A percentile compares a stretch with the other conserved stretches of the same genome.
phyloP scores from a whole-genome alignment of 2,113 vertebrate genomes.

The Orientallactaga bullata region DNA sequence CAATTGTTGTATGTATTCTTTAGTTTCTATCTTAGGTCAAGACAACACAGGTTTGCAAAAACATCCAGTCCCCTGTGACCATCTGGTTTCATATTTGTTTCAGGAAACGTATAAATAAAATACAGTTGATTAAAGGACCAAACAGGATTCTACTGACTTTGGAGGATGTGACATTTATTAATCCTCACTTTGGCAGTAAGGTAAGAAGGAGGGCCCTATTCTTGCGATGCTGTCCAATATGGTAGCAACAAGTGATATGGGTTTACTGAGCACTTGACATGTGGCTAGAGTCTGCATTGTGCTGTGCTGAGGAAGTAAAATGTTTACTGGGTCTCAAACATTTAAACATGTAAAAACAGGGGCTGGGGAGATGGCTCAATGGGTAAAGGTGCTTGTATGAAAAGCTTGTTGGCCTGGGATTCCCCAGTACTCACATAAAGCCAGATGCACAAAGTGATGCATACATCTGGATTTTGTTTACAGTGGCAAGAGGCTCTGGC shows the following conservation, averaged over 20 bases:
- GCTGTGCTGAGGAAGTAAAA: constrained; percentile 27
- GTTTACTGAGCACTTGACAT: neutral
- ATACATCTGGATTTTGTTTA: too few species aligned
- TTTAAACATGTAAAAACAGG: neutral
- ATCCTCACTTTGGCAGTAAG: constrained; percentile 92
- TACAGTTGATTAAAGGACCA: constrained; percentile 92
- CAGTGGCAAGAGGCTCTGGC: too few species aligned
- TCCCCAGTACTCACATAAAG: too few species aligned
- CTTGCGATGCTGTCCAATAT: neutral
- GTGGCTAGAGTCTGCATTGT: neutral
- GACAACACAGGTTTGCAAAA: constrained; percentile 42
- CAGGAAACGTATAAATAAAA: constrained; percentile 91
- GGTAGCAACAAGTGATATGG: neutral
- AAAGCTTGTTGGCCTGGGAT: too few species aligned
- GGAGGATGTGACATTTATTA: constrained; percentile 94
- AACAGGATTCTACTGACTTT: constrained; percentile 92
- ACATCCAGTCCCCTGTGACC: neutral
- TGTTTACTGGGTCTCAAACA: constrained; percentile 31
- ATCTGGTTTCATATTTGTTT: constrained; percentile 67
- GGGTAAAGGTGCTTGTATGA: too few species aligned
- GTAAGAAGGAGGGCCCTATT: constrained; percentile 78
- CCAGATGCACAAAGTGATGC: too few species aligned
- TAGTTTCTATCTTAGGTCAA: neutral
- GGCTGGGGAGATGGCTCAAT: too few species aligned
- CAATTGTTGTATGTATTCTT: constrained; percentile 33